Evolutionary conservation across 2,797 vertebrate genomes (phyloP).

Genomic region (Chromis chromis): DNA sequence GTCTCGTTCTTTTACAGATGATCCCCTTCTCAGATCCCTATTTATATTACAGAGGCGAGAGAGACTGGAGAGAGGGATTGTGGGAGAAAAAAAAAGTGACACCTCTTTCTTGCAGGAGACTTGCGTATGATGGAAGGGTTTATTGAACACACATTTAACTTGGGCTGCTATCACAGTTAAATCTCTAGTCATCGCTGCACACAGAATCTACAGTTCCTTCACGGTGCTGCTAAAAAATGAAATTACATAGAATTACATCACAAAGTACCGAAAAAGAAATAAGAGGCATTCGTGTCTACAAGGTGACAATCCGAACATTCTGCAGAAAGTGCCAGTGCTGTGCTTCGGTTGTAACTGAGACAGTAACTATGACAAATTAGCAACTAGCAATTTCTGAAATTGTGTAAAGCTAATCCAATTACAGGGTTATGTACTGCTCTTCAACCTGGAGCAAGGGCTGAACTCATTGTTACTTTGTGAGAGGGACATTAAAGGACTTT

Average conservation of each 20-base stretch:
- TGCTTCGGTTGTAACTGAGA: constrained; percentile 11
- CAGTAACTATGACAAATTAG: constrained; percentile 28
- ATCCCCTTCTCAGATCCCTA: constrained; percentile 49
- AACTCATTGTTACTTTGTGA: constrained; percentile 8
- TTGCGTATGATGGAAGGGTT: constrained; percentile 30
- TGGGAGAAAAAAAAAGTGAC: constrained; percentile 2
- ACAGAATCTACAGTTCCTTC: not conserved
- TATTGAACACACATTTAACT: constrained; percentile 20
- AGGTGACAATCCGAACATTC: not conserved
- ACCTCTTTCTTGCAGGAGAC: constrained; percentile 22
- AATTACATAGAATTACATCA: constrained; percentile 40
- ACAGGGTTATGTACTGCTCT: constrained; percentile 5
- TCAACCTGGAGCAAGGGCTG: constrained; percentile 5
- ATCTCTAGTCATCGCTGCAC: not conserved
- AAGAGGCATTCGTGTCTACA: not conserved
- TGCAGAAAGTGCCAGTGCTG: not conserved
- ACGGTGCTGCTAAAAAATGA: not conserved
- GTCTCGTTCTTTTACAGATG: constrained; percentile 46
- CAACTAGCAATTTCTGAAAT: constrained; percentile 34
- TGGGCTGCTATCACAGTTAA: constrained; percentile 32
- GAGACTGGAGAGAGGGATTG: constrained; percentile 20
- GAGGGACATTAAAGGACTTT: constrained; percentile 16
- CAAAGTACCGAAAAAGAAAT: not conserved
- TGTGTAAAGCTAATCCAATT: constrained; percentile 21
- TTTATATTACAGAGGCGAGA: constrained; percentile 36